These are phyloP conservation scores for Nothura maculosa DNA, from an alignment of 2,797 vertebrate genomes.

Conservation along the genomic window DNA sequence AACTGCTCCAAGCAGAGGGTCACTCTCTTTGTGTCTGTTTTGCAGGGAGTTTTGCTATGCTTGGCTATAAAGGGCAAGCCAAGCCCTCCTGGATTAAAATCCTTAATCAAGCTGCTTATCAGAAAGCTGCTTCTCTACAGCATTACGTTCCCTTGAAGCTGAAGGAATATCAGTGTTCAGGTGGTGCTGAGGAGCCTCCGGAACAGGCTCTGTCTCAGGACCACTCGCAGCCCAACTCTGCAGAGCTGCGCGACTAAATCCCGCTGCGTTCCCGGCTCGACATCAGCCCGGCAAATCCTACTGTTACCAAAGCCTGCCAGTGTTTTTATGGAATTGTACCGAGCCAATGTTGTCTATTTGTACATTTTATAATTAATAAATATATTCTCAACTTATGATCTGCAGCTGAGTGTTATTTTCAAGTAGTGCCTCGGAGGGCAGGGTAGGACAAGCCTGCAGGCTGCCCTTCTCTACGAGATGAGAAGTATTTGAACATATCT, in stretches of 20 bases:
- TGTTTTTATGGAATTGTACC: background rate
- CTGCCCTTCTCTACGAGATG: background rate
- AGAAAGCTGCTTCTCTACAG: conserved; percentile 55
- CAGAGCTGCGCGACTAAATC: background rate
- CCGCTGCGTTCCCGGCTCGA: background rate
- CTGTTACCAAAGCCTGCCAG: background rate
- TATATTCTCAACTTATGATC: background rate
- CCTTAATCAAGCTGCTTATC: conserved; percentile 37
- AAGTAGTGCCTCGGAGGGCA: background rate
- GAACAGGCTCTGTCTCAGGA: background rate
- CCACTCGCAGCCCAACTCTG: background rate
- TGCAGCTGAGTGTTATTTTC: conserved; percentile 10
- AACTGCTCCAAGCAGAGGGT: background rate
- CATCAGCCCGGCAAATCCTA: background rate
- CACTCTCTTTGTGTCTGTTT: conserved; percentile 30
- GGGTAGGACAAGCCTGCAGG: background rate
- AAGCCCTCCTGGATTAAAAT: conserved; percentile 68
- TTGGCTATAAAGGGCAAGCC: conserved; percentile 59
- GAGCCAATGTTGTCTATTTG: background rate
- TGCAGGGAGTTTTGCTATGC: conserved; percentile 71
- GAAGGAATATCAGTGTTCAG: conserved; percentile 47
- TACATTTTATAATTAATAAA: conserved; percentile 66
- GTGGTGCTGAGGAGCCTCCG: background rate
- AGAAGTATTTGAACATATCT: background rate
- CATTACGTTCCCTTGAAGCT: conserved; percentile 57